Evolutionary conservation across 35 echinoderm and acorn worm genomes (phyloP).

Genomic region (Patiria miniata): DNA sequence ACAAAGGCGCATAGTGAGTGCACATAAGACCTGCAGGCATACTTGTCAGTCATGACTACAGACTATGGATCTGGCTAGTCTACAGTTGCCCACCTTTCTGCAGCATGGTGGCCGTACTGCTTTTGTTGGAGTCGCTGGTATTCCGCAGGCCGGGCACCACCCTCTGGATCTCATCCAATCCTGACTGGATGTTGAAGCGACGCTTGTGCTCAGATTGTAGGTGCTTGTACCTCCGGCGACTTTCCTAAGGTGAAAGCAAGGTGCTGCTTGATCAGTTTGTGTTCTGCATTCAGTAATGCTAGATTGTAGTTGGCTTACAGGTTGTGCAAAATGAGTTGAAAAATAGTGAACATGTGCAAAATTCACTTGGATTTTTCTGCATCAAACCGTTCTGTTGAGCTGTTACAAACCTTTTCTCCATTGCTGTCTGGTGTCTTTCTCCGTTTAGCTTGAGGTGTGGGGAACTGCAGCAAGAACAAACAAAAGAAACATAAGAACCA

Average conservation of each 20-base stretch:
- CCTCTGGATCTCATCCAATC: conserved; percentile 81
- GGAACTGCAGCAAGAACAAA: conserved; percentile 46
- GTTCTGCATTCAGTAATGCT: background rate
- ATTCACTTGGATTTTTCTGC: too few relatives aligned
- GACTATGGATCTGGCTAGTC: too few relatives aligned
- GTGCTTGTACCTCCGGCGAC: conserved; percentile 78
- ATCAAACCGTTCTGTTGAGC: too few relatives aligned
- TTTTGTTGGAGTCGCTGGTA: conserved; percentile 35
- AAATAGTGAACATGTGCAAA: too few relatives aligned
- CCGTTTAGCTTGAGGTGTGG: conserved; percentile 41
- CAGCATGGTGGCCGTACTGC: conserved; percentile 65
- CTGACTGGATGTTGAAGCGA: conserved; percentile 71
- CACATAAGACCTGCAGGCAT: too few relatives aligned
- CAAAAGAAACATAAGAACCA: background rate
- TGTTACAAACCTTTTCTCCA: conserved; percentile 40
- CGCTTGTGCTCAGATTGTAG: conserved; percentile 92
- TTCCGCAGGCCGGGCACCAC: conserved; percentile 49
- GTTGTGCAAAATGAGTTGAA: too few relatives aligned
- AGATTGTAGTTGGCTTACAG: too few relatives aligned
- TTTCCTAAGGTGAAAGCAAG: conserved; percentile 33
- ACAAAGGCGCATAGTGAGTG: too few relatives aligned
- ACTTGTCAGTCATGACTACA: too few relatives aligned
- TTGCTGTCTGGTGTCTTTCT: conserved; percentile 53
- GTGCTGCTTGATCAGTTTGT: background rate
- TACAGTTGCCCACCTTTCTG: conserved; percentile 55